Base-by-base conservation (phyloP, 1,140 invertebrate genomes). In the Gyrodactylus salaris region DNA sequence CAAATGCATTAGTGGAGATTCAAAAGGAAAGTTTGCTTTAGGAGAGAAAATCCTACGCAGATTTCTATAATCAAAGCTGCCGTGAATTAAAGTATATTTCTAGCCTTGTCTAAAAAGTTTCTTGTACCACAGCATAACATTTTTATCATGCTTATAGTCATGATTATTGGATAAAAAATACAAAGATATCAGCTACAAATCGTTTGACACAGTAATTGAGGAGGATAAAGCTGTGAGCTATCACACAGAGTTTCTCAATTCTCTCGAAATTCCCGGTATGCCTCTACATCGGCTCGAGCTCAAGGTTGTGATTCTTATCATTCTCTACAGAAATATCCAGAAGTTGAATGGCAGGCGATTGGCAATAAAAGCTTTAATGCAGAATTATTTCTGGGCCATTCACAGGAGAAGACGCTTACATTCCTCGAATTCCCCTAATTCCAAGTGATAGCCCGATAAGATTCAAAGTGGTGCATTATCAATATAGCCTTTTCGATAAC, bases 381-480 rank as follows among this genome's bases (percentile, higher is more conserved):
- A 70, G 16, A 34, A 77, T 25, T n/a, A 76, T 16, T 75, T 78
- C 75, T 78, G 26, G 34, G 72, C 1, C 74, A 74, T 19, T 25
- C 25, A 72, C 23, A 70, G 74, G 75, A 1, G 27, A 75, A 70
- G 22, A 22, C 25, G 75, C 78, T 20, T 75, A 75, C 25, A 76
- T 78, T 1, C 76, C 76, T 22, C 69, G 69, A 72, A 76, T 76
- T n/a, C 74, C 72, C 20, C 2, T 77, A 2, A 75, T 75, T 68
- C 76, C 77, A 68, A 75, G 72, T 22, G 75, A n/a, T n/a, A n/a
- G n/a, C n/a, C n/a, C n/a, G n/a, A n/a, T n/a, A n/a, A n/a, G n/a
- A n/a, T n/a, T 84, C 74, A 80, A 80, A 77, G 70, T 83, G 68
- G 25, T 81, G 0, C 82, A 85, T 75, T 84, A 68, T 85, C 0